Evolutionary conservation across 2,797 vertebrate genomes (phyloP).

Genomic region (Synaphobranchus kaupii): DNA sequence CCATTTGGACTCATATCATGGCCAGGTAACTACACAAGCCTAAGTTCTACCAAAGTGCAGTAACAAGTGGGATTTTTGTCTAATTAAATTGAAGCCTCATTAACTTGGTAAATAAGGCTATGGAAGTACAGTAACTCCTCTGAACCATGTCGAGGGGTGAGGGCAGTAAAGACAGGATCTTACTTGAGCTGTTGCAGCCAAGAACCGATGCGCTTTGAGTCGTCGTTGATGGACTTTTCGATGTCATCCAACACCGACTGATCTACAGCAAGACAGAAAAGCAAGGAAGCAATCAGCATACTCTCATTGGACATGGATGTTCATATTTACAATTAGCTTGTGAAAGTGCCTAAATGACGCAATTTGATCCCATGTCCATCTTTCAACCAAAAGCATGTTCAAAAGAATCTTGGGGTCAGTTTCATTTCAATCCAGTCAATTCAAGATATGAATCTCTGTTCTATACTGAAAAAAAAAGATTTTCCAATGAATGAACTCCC

Average conservation of each 20-base stretch:
- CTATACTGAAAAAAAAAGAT: neutral
- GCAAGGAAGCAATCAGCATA: constrained; percentile 23
- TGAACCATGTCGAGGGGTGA: neutral
- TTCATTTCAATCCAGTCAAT: neutral
- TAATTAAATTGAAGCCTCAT: neutral
- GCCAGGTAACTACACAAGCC: no score
- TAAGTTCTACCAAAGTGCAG: no score
- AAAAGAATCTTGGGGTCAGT: no score
- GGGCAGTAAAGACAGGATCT: constrained; percentile 48
- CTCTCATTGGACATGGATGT: neutral
- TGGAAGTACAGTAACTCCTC: neutral
- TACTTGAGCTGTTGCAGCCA: constrained; percentile 97
- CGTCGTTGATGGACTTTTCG: constrained; percentile 95
- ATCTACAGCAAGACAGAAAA: constrained; percentile 68
- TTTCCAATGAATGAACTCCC: no score
- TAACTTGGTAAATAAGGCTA: neutral
- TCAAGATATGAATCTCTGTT: neutral
- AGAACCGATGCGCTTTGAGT: constrained; percentile 91
- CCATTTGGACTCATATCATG: no score
- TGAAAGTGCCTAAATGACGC: neutral
- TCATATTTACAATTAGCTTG: neutral
- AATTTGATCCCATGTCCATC: neutral
- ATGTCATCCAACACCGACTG: constrained; percentile 91
- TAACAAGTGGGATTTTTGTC: no score
- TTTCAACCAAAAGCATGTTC: no score